Evolutionary conservation across 2,888 invertebrate genomes (phyloP), one percentile per base, ranked within the genome.

Genomic region (Caenorhabditis angaria): DNA sequence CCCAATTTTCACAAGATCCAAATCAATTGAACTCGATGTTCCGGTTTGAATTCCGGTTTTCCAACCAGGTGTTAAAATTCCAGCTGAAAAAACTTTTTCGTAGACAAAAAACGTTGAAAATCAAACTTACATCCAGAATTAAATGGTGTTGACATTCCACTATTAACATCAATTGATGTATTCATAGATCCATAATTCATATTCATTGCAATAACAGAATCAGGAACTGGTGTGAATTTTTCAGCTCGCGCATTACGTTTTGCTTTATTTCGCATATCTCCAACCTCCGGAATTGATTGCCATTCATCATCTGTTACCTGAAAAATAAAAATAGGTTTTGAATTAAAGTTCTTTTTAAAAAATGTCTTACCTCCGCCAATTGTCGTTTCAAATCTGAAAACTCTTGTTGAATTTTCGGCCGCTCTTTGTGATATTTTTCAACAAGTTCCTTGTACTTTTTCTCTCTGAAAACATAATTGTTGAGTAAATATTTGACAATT

Each of bases 341-440:
- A 56, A 56, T 35, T 6, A 25, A 12, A 50, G n/a, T n/a, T n/a
- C n/a, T n/a, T n/a, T 0, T 22, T 18, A 58, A 28, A 54, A 20
- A 24, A 72, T 48, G n/a, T n/a, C 32, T 32, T 0, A 99, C 90
- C 47, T 88, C 87, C 1, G 89, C 88, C 66, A 91, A 84, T 73
- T 89, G 89, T 81, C 91, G 83, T 88, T 99, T 97, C 24, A 99
- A 90, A 89, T 99, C 99, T 12, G 95, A 96, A 88, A 99, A 99
- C 88, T 97, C 97, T 88, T 99, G 99, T 87, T 99, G 97, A 84
- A 99, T 99, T 91, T 99, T 99, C 0, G 97, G 97, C 75, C 94
- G 91, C 88, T 99, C 99, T 88, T 97, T 96, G 86, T 99, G 94
- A 89, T 95, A 99, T 88, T 93, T 93, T 88, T 99, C 99, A 85